Percentiles rank a stretch among this genome's conserved stretches.
phyloP scores from a whole-genome alignment of 2,888 invertebrate genomes.

The Euplagia quadripunctaria region DNA sequence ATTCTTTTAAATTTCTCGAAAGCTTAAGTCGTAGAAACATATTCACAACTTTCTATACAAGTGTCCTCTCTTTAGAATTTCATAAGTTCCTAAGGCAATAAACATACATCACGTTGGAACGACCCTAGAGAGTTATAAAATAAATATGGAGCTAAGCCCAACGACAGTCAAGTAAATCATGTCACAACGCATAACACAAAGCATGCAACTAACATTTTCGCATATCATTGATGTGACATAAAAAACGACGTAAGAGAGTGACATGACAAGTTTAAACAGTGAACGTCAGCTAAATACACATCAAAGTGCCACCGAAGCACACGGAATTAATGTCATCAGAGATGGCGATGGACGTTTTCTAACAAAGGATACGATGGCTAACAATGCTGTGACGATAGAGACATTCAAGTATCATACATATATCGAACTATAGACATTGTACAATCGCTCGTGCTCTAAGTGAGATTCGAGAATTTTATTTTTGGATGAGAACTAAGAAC shows the following conservation, averaged over 20 bases:
- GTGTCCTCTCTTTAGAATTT: background rate
- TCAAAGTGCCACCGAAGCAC: conserved; percentile 63
- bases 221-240: conserved; percentile 62
- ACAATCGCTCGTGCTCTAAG: conserved; percentile 11
- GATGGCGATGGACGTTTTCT: conserved; percentile 43
- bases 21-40: background rate
- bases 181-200: conserved; percentile 28
- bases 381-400: conserved; percentile 30
- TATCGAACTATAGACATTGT: conserved; percentile 21
- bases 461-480: conserved; percentile 21
- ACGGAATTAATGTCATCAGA: conserved; percentile 46
- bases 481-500: conserved; percentile 45
- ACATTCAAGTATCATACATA: conserved; percentile 26
- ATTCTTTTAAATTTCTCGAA: background rate
- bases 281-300: conserved; percentile 63
- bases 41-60: background rate
- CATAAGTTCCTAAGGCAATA: conserved; percentile 7
- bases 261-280: conserved; percentile 62
- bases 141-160: conserved; percentile 8
- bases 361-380: conserved; percentile 35
- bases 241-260: conserved; percentile 58
- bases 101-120: conserved; percentile 9
- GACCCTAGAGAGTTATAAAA: conserved; percentile 8
- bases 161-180: conserved; percentile 26
- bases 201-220: conserved; percentile 46